phyloP scores from a whole-genome alignment of 1,140 invertebrate genomes.

The Cydia fagiglandana region DNA sequence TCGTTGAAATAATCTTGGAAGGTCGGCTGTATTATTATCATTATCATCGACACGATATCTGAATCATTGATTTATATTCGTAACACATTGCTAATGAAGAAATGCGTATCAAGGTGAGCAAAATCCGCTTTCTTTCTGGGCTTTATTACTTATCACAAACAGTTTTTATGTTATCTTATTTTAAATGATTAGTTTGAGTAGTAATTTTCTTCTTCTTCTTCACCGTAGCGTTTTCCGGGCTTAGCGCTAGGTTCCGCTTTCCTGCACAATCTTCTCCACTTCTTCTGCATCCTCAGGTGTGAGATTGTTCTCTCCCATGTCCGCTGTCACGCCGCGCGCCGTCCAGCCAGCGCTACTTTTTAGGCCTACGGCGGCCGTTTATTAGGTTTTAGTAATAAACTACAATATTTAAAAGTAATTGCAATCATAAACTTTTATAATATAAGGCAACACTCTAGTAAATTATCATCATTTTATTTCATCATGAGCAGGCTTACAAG shows the following conservation, averaged over 20 bases:
- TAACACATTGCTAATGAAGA: not conserved
- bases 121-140: not conserved
- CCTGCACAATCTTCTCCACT: too few relatives aligned
- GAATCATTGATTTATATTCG: conserved; percentile 14
- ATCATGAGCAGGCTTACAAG: not conserved
- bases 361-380: too few relatives aligned
- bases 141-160: not conserved
- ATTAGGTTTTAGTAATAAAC: too few relatives aligned
- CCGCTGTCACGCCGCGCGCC: too few relatives aligned
- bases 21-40: conserved; percentile 18
- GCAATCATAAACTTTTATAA: not conserved
- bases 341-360: too few relatives aligned
- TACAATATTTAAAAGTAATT: not conserved
- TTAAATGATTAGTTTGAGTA: not conserved
- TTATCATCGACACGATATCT: conserved; percentile 14
- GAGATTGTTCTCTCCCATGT: too few relatives aligned
- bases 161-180: not conserved
- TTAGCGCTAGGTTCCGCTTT: too few relatives aligned
- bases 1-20: conserved; percentile 7
- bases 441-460: not conserved
- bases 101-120: conserved; percentile 12
- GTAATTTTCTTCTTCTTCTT: too few relatives aligned
- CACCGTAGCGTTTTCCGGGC: too few relatives aligned
- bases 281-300: too few relatives aligned
- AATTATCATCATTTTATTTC: not conserved